A percentile compares a stretch with the other conserved stretches of the same genome.
phyloP scores from a whole-genome alignment of 1,140 invertebrate genomes.

The Drosophila orosa region DNA sequence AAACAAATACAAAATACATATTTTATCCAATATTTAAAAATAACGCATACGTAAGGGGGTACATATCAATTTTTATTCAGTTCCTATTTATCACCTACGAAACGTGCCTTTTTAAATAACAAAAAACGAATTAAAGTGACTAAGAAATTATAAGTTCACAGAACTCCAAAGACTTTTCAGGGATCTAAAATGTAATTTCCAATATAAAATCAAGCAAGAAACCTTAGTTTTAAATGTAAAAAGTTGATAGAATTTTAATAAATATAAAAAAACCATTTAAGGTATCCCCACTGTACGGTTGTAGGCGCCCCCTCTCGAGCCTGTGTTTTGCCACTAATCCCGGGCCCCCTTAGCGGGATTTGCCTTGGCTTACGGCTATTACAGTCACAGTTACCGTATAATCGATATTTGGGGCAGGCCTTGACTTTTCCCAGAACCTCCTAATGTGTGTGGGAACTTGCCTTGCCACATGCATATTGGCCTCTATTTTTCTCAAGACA shows the following conservation, averaged over 20 bases:
- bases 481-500: constrained; percentile 6
- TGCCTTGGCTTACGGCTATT: constrained; percentile 36
- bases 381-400: constrained; percentile 31
- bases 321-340: constrained; percentile 21
- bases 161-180: neutral
- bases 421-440: constrained; percentile 31
- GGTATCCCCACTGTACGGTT: neutral
- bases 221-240: neutral
- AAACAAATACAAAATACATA: no score
- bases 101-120: neutral
- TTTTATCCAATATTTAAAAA: neutral
- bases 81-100: neutral
- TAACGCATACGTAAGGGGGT: neutral
- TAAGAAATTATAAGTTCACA: neutral
- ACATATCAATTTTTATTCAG: neutral
- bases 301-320: constrained; percentile 2
- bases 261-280: no score
- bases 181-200: neutral
- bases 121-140: neutral
- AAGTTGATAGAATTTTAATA: no score
- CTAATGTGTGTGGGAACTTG: constrained; percentile 22
- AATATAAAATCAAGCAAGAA: neutral
- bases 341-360: constrained; percentile 12
- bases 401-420: constrained; percentile 50
- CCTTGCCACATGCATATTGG: constrained; percentile 10